phyloP scores from a whole-genome alignment of 2,113 vertebrate genomes.

The Solea senegalensis region DNA sequence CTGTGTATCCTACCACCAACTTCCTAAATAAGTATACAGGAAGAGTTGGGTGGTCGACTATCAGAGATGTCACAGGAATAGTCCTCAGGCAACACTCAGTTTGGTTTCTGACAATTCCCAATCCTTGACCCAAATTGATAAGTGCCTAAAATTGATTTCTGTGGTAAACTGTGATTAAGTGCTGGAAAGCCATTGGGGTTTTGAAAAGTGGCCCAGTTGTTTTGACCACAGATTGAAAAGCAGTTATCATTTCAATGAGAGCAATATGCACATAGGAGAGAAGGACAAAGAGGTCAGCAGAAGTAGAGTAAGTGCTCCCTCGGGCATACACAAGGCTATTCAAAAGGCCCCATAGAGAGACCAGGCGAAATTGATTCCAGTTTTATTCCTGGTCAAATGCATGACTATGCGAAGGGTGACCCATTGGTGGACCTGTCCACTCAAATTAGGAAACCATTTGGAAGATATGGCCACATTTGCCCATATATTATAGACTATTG shows the following conservation, averaged over 20 bases:
- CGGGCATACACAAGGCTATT: conserved; percentile 66
- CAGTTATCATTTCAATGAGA: conserved; percentile 71
- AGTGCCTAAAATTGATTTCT: conserved; percentile 45
- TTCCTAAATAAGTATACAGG: no score
- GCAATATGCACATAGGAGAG: conserved; percentile 55
- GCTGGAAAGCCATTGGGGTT: conserved; percentile 45
- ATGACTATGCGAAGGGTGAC: conserved; percentile 51
- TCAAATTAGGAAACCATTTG: conserved; percentile 64
- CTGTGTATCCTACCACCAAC: no score
- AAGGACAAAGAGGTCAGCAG: conserved; percentile 72
- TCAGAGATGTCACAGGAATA: conserved; percentile 22
- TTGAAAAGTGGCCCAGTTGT: conserved; percentile 55
- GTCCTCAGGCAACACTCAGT: conserved; percentile 21
- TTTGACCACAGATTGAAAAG: conserved; percentile 70
- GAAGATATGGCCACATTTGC: conserved; percentile 52
- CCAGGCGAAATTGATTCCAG: conserved; percentile 71
- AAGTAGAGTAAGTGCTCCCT: conserved; percentile 75
- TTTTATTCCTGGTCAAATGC: conserved; percentile 67
- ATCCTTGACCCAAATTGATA: conserved; percentile 41
- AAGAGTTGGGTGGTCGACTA: background rate
- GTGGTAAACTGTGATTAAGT: conserved; percentile 56
- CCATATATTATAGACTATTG: conserved; percentile 23
- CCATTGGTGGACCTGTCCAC: conserved; percentile 59
- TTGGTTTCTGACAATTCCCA: conserved; percentile 36
- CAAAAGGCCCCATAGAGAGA: conserved; percentile 59